Conservation (phyloP, 1,140 invertebrate species). For the Dreissena rostriformis region DNA sequence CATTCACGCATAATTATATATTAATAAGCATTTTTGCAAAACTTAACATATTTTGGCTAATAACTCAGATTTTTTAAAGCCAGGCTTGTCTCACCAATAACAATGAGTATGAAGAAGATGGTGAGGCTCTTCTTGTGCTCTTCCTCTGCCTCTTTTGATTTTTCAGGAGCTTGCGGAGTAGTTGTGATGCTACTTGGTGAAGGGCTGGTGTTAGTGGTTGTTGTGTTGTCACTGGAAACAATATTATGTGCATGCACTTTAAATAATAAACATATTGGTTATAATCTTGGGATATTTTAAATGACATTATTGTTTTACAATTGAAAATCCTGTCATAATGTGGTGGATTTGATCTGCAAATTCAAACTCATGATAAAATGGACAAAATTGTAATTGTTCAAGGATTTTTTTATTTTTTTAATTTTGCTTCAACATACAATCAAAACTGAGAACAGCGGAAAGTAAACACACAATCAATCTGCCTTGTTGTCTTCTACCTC, state of each 20-base stretch:
- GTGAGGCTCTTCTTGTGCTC: slow-evolving; percentile 98
- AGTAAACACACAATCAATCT: too few species aligned
- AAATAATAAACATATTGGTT: background rate
- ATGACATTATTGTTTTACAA: background rate
- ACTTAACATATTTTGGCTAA: too few species aligned
- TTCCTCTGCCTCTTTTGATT: slow-evolving; percentile 81
- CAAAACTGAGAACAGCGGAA: too few species aligned
- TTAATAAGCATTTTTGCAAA: background rate
- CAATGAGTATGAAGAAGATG: slow-evolving; percentile 97
- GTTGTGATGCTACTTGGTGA: slow-evolving; percentile 46
- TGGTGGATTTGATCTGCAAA: too few species aligned
- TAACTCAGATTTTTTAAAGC: background rate
- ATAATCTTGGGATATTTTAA: background rate
- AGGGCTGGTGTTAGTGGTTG: slow-evolving; percentile 44
- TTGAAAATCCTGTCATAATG: background rate
- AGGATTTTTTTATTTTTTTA: too few species aligned
- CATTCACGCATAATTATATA: background rate
- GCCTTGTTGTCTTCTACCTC: too few species aligned
- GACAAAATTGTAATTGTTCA: too few species aligned
- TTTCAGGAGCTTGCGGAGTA: slow-evolving; percentile 64
- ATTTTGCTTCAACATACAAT: too few species aligned
- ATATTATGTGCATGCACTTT: background rate
- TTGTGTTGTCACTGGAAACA: slow-evolving; percentile 49
- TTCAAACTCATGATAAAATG: too few species aligned
- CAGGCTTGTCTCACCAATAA: slow-evolving; percentile 84